phyloP scores from a whole-genome alignment of 92 coral and sea anemone genomes.

The Porites rus region DNA sequence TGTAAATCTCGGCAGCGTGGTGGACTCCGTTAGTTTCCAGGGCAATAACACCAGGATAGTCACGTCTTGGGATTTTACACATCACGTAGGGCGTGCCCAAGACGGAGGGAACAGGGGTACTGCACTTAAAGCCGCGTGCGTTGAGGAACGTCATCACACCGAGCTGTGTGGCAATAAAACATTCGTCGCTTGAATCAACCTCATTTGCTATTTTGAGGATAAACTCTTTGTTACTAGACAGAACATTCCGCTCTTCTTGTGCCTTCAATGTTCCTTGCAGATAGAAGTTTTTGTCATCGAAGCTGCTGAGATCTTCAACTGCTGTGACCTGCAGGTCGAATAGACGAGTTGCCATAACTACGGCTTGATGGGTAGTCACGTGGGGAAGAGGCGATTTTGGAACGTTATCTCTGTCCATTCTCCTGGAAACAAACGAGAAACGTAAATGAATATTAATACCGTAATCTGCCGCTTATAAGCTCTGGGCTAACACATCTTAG shows the following conservation, averaged over 20 bases:
- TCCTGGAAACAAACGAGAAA: not conserved
- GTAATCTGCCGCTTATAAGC: too few relatives aligned
- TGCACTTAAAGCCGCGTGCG: slow-evolving; percentile 29
- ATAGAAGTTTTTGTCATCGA: slow-evolving; percentile 67
- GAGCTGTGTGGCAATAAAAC: slow-evolving; percentile 12
- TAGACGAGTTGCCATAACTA: slow-evolving; percentile 56
- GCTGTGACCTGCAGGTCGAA: slow-evolving; percentile 41
- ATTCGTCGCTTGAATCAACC: slow-evolving; percentile 14
- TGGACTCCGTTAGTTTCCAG: not conserved
- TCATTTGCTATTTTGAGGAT: slow-evolving; percentile 36
- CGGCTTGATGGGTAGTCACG: slow-evolving; percentile 48
- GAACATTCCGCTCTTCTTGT: not conserved
- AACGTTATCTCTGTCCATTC: not conserved
- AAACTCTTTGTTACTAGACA: slow-evolving; percentile 9
- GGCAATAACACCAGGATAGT: not conserved
- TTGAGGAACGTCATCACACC: slow-evolving; percentile 28
- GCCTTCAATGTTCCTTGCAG: slow-evolving; percentile 44
- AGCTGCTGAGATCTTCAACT: slow-evolving; percentile 58
- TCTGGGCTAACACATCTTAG: too few relatives aligned
- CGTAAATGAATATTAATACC: not conserved
- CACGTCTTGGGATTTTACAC: slow-evolving; percentile 36
- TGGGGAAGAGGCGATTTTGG: not conserved
- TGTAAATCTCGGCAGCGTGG: slow-evolving; percentile 18
- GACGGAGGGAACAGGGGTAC: slow-evolving; percentile 29
- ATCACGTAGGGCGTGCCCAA: not conserved